phyloP scores from a whole-genome alignment of 2,113 vertebrate genomes.

The Lates calcarifer region DNA sequence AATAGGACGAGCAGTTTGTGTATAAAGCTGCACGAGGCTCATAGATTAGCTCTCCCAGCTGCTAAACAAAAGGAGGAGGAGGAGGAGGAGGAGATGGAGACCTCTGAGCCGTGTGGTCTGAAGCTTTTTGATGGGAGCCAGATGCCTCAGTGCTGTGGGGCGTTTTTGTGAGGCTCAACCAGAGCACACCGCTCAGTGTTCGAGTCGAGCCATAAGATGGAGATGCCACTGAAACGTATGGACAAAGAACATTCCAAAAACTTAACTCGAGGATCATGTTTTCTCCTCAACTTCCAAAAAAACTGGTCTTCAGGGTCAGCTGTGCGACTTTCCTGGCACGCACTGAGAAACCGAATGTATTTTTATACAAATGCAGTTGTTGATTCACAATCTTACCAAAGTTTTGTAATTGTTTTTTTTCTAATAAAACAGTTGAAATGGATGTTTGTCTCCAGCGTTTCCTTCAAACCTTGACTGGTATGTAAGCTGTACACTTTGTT shows the following conservation, averaged over 20 bases:
- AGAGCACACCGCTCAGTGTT: slow-evolving; percentile 39
- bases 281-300: slow-evolving; percentile 76
- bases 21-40: slow-evolving; percentile 44
- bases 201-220: slow-evolving; percentile 62
- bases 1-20: slow-evolving; percentile 52
- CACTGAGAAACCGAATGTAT: slow-evolving; percentile 78
- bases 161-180: slow-evolving; percentile 28
- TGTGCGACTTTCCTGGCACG: slow-evolving; percentile 57
- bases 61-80: slow-evolving; percentile 51
- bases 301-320: slow-evolving; percentile 76
- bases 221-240: slow-evolving; percentile 71
- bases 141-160: slow-evolving; percentile 60
- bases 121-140: slow-evolving; percentile 60
- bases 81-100: slow-evolving; percentile 30
- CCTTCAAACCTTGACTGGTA: slow-evolving; percentile 1
- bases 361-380: slow-evolving; percentile 78
- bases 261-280: slow-evolving; percentile 54
- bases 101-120: slow-evolving; percentile 53
- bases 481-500: background rate
- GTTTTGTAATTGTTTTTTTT: slow-evolving; percentile 78
- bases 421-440: slow-evolving; percentile 68
- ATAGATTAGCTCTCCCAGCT: slow-evolving; percentile 54
- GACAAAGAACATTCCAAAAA: slow-evolving; percentile 83
- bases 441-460: slow-evolving; percentile 42
- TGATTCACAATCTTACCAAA: slow-evolving; percentile 73